phyloP scores from a whole-genome alignment of 2,113 vertebrate genomes.

The Tor tambroides region DNA sequence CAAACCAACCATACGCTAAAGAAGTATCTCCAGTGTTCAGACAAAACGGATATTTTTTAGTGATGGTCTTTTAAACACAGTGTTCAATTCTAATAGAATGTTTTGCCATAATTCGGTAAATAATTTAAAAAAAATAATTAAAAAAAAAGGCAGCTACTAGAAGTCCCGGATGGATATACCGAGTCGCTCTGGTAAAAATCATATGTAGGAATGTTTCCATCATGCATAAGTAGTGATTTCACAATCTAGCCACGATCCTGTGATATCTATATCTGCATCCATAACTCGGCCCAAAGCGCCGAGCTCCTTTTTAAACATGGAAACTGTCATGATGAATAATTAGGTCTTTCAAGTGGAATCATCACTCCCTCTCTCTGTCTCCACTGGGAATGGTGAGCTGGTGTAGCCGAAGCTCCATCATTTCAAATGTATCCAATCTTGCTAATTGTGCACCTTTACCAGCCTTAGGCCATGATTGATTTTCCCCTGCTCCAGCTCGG shows the following conservation, averaged over 20 bases:
- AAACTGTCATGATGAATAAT: constrained; percentile 48
- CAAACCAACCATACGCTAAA: constrained; percentile 54
- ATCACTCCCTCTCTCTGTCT: constrained; percentile 12
- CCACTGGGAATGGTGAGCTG: constrained; percentile 28
- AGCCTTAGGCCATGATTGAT: constrained; percentile 54
- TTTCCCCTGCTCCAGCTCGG: constrained; percentile 26
- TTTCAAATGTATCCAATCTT: constrained; percentile 49
- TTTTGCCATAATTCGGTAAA: not conserved
- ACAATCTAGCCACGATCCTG: not conserved
- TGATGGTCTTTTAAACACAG: not conserved
- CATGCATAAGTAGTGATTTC: not conserved
- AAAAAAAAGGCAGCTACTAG: not conserved
- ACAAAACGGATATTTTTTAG: constrained; percentile 20
- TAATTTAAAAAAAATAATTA: not conserved
- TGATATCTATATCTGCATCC: constrained; percentile 31
- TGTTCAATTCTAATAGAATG: not conserved
- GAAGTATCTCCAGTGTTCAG: constrained; percentile 57
- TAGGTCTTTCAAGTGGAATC: constrained; percentile 33
- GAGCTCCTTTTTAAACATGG: constrained; percentile 22
- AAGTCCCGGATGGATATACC: not conserved
- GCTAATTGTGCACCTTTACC: constrained; percentile 59
- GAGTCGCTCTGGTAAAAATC: not conserved
- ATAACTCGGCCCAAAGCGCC: constrained; percentile 27
- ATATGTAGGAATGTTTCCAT: not conserved
- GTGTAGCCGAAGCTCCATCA: constrained; percentile 26